Evolutionary conservation across 2,113 vertebrate genomes (phyloP).

Genomic region (Rhinichthys klamathensis): DNA sequence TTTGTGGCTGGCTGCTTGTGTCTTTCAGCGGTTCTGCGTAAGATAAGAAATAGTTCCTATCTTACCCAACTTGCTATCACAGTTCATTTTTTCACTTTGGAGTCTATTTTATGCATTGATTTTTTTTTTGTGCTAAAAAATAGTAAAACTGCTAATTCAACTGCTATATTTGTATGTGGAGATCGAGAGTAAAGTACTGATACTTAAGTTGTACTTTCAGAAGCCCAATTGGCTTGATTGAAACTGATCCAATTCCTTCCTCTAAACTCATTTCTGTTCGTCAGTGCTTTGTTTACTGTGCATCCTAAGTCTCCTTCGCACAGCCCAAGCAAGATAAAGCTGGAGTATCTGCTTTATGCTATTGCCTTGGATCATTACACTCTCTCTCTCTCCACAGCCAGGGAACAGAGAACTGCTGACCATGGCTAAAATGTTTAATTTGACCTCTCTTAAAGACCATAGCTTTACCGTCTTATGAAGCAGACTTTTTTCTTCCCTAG

Average conservation of each 20-base stretch:
- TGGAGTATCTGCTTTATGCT: constrained; percentile 50
- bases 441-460: constrained; percentile 62
- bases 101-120: neutral
- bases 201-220: neutral
- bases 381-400: neutral
- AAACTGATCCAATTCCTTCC: neutral
- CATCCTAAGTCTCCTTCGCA: neutral
- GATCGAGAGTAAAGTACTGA: neutral
- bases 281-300: neutral
- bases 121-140: neutral
- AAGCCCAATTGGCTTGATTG: neutral
- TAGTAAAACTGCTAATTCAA: neutral
- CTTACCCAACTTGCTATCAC: neutral
- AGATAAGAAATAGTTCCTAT: neutral
- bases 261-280: neutral
- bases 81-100: neutral
- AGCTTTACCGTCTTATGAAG: constrained; percentile 51
- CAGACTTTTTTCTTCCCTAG: constrained; percentile 28
- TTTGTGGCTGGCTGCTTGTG: neutral
- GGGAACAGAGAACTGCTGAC: constrained; percentile 56
- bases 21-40: neutral
- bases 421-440: constrained; percentile 47
- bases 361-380: constrained; percentile 59
- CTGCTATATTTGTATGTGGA: neutral
- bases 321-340: constrained; percentile 30